Evolutionary conservation across 2,113 vertebrate genomes (phyloP).

Genomic region (Mormyrus iriodes): DNA sequence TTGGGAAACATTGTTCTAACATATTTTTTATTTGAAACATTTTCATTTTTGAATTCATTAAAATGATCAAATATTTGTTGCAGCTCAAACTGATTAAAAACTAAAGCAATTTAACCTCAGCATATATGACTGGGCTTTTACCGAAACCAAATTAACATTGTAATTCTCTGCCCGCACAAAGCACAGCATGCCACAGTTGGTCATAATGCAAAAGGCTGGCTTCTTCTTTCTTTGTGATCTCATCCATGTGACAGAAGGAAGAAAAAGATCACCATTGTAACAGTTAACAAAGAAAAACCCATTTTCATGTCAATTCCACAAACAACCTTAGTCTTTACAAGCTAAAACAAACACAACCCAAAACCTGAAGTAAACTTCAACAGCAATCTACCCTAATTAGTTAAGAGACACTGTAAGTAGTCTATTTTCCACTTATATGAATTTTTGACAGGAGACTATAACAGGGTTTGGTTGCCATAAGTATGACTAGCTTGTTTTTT

Average conservation of each 20-base stretch:
- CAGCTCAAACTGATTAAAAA: not conserved
- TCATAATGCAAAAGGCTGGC: not conserved
- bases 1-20: not conserved
- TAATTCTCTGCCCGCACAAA: not conserved
- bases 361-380: not conserved
- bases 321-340: not conserved
- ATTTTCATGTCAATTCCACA: not conserved
- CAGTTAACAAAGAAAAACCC: not conserved
- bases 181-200: not conserved
- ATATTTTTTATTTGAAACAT: constrained; percentile 1
- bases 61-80: not conserved
- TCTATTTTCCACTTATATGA: not conserved
- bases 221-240: not conserved
- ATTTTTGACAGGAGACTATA: not conserved
- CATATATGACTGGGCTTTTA: not conserved
- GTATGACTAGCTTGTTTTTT: not conserved
- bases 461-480: not conserved
- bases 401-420: not conserved
- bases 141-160: not conserved
- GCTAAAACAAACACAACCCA: not conserved
- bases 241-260: not conserved
- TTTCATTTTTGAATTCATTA: not conserved
- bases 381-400: not conserved
- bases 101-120: not conserved
- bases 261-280: not conserved